Base-by-base conservation (phyloP, 2,888 invertebrate genomes). In the Schizaphis graminum region DNA sequence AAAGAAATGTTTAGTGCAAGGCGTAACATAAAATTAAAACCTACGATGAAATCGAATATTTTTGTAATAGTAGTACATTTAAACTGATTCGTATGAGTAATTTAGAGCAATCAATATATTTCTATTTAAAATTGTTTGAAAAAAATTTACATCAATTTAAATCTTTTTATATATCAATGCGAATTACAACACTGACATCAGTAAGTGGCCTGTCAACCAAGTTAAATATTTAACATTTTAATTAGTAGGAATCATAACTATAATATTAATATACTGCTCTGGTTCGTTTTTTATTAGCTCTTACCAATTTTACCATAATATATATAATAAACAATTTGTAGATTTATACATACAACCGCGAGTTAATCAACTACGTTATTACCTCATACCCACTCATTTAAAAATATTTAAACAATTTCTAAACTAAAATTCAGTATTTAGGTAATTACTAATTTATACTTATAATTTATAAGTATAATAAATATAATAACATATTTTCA, bases 21-120 rank as follows among this genome's bases (percentile, higher is more conserved):
- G 77, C 77, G 77, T 77, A 35, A 77, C 77, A 77, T 77, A 77
- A 77, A 77, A 77, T 77, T 21, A 77, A 77, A 77, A 77, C 77
- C 77, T 77, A 77, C 77, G 77, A 77, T 77, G 35, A 77, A 77
- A 77, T 77, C 35, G 21, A 77, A 7, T 77, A 77, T 77, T 77
- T 77, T 35, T 77, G 7, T 35, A 77, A 1, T 77, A 35, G 21
- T 67, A 8, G 21, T 77, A 35, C 21, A 77, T 77, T 77, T 77
- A 77, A 21, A 77, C 21, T 21, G 77, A 77, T 41, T 77, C 77
- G 77, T 35, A 35, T 35, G 7, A 67, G 67, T 67, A 67, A 67
- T 67, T 67, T n/a, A 67, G 7, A 35, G 67, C 67, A 67, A 67
- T 67, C 67, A 67, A 67, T 67, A n/a, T 67, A 77, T 35, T 77